A percentile compares a stretch with the other conserved stretches of the same genome.
Evolutionary conservation across 2,113 vertebrate species (phyloP).

Genomic region (Hydrolagus affinis): DNA sequence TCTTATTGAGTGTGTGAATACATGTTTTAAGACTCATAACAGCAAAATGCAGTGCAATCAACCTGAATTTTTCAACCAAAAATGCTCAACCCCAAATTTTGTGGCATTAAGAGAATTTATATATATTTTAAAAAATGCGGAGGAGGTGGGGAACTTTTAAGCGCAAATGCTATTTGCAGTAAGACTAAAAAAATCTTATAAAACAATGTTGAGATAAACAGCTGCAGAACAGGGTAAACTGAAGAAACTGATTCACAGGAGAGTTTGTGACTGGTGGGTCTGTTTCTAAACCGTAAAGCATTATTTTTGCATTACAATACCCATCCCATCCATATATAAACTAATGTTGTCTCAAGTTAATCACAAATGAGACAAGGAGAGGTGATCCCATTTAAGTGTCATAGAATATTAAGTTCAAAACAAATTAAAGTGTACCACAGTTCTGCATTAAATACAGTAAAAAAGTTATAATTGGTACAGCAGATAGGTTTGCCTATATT

Average conservation of each 20-base stretch:
- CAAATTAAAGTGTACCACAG: no score
- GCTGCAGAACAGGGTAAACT: background rate
- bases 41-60: background rate
- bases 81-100: background rate
- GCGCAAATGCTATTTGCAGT: background rate
- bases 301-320: background rate
- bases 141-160: background rate
- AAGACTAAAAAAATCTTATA: background rate
- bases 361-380: no score
- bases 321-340: background rate
- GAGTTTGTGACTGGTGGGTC: background rate
- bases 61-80: background rate
- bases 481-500: background rate
- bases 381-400: no score
- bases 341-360: no score
- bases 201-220: background rate
- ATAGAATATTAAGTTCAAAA: no score
- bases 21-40: background rate
- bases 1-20: background rate
- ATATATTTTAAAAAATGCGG: background rate
- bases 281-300: background rate
- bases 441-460: background rate
- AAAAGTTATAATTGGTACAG: background rate
- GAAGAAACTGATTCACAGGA: background rate
- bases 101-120: background rate